Base-by-base conservation (phyloP, 1,140 invertebrate genomes). In the Ylistrum balloti region DNA sequence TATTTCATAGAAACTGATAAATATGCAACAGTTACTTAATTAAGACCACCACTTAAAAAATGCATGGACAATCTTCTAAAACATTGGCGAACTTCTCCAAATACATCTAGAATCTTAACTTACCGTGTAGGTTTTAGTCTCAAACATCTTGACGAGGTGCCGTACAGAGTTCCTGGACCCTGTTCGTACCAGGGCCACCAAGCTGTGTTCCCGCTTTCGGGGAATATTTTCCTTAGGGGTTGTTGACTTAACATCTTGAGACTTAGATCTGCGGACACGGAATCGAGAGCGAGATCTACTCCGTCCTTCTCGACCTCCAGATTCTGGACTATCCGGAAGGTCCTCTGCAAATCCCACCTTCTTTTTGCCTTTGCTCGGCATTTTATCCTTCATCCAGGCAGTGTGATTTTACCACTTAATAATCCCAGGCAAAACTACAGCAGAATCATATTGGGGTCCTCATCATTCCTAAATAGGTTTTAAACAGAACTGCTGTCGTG, bases 71-170 rank as follows among this genome's bases (percentile, higher is more conserved):
- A 45, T 1, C 10, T 17, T 45, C 41, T 45, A 45, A 45, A 45
- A 13, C 17, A 15, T 45, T 17, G 20, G 9, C 10, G 1, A 45
- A 17, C 41, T 13, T 45, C 1, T 45, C 17, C 41, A 17, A 45
- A 13, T 13, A 7, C 13, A 38, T 38, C 5, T 48, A 17, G 45
- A 48, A 48, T 20, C 56, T n/a, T 74, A 28, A 74, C 56, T 74
- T 74, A 74, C 56, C 56, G 56, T 74, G 56, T 74, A 74, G 1
- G 56, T 74, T 74, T 74, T 74, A 28, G 56, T 91, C 56, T 93
- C 92, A 86, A 93, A 93, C 41, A 93, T 86, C 88, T 90, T 91
- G 34, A 93, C 92, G 20, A 93, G 87, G 41, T 89, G 92, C 17
- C 92, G 86, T 10, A 93, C 92, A 28, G 91, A 92, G 20, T 87